A percentile compares a stretch with the other conserved stretches of the same genome.
phyloP scores from a whole-genome alignment of 2,888 invertebrate genomes.

The Chironomus tentans region DNA sequence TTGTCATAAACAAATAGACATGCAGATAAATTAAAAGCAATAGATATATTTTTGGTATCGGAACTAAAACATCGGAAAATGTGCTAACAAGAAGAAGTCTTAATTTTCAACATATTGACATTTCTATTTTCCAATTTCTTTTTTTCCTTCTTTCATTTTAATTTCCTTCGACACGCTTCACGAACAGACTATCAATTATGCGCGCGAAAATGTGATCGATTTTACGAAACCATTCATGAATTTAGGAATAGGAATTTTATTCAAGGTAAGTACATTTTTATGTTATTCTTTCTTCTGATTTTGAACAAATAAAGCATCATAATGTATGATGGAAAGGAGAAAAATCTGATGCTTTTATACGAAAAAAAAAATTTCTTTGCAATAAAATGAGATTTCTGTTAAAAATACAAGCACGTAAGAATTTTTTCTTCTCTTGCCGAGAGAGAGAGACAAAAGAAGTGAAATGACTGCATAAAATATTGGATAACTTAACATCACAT shows the following conservation, averaged over 20 bases:
- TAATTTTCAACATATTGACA: not conserved
- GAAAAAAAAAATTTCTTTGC: too few relatives aligned
- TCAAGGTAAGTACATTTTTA: conserved; percentile 60
- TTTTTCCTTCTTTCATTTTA: not conserved
- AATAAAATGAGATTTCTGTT: not conserved
- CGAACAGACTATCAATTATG: conserved; percentile 92
- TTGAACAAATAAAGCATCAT: too few relatives aligned
- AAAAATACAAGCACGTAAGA: not conserved
- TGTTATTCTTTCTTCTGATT: conserved; percentile 4
- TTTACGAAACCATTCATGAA: conserved; percentile 99
- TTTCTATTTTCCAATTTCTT: not conserved
- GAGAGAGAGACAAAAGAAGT: not conserved
- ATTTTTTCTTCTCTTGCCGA: not conserved
- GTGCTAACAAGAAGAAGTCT: not conserved
- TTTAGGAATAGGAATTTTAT: conserved; percentile 90
- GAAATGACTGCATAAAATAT: conserved; percentile 6
- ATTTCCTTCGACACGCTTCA: conserved; percentile 50
- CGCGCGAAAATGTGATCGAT: conserved; percentile 85
- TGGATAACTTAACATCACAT: not conserved
- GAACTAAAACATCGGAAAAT: not conserved
- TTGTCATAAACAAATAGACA: not conserved
- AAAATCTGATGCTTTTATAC: not conserved
- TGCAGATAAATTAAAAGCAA: not conserved
- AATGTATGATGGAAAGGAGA: not conserved
- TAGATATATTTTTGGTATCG: not conserved